Evolutionary conservation across 2,113 vertebrate genomes (phyloP), one percentile per base, ranked within the genome.

Genomic region (Nettapus auritus): DNA sequence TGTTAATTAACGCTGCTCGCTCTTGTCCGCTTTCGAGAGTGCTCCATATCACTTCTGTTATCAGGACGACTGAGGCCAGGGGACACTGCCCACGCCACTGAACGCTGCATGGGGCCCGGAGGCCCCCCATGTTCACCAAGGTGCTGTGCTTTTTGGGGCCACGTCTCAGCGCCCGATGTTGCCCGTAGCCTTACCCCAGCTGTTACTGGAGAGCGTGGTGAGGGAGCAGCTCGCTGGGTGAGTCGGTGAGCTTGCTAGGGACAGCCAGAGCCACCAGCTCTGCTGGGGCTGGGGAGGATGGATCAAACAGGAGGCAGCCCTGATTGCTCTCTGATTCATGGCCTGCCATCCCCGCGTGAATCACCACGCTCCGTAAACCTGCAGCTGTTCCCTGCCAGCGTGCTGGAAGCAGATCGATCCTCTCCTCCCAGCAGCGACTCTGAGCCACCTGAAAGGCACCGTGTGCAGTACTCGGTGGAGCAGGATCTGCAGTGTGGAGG

Each of bases 311-410:
- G 80, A 95, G 91, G 80, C 91, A 94, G 83, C 48, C 73, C 67
- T 84, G 74, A 75, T 91, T 94, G 85, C 86, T 90, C 50, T 85
- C 85, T 96, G 94, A 95, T 91, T 97, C 89, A 94, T 56, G 95
- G 67, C 66, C 70, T 94, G 81, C 84, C 68, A 50, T 78, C 46
- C 46, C 55, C 42, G 29, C 3, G 6, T 94, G 88, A 96, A 89
- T 95, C 92, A 75, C 64, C 2, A 1, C 76, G 77, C 90, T 66
- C 74, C 85, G 83, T 91, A 84, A 96, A 93, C 82, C 67, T 85
- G 87, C 92, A 90, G 86, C 96, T 96, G 93, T 88, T 93, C 25
- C 40, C 73, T 91, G 96, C 76, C 92, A 90, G 71, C 73, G 66
- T 34, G 85, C 67, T 90, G 94, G 79, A 82, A 92, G 14, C 10